phyloP scores from a whole-genome alignment of 2,113 vertebrate genomes.

The Ammospiza caudacuta region DNA sequence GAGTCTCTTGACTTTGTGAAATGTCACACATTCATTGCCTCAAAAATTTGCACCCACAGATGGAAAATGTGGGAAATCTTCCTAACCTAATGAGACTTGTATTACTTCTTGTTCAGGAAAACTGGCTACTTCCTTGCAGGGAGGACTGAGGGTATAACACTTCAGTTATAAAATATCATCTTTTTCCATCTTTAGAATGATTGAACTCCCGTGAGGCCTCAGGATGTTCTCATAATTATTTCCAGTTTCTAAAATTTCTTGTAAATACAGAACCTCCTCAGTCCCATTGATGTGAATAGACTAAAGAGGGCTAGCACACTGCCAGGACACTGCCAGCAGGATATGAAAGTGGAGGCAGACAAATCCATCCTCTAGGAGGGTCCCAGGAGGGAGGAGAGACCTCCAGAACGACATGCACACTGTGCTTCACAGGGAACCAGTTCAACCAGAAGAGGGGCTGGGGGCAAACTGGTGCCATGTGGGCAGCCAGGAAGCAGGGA shows the following conservation, averaged over 20 bases:
- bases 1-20: neutral
- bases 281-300: neutral
- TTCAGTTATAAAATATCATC: slow-evolving; percentile 2
- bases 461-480: neutral
- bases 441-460: neutral
- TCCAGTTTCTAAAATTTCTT: slow-evolving; percentile 31
- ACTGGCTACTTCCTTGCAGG: neutral
- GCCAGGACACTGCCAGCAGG: neutral
- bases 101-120: slow-evolving; percentile 24
- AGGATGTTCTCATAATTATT: slow-evolving; percentile 41
- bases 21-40: neutral
- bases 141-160: neutral
- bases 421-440: neutral
- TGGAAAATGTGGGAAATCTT: slow-evolving; percentile 57
- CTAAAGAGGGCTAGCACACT: neutral
- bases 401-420: neutral
- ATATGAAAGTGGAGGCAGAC: neutral
- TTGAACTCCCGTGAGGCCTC: neutral
- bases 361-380: neutral
- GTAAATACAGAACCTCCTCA: neutral
- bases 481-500: neutral
- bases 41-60: slow-evolving; percentile 19
- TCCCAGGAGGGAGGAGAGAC: neutral
- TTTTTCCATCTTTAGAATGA: slow-evolving; percentile 45
- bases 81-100: neutral